Evolutionary conservation across 2,113 vertebrate genomes (phyloP), one percentile per base, ranked within the genome.

Genomic region (Neogobius melanostomus): DNA sequence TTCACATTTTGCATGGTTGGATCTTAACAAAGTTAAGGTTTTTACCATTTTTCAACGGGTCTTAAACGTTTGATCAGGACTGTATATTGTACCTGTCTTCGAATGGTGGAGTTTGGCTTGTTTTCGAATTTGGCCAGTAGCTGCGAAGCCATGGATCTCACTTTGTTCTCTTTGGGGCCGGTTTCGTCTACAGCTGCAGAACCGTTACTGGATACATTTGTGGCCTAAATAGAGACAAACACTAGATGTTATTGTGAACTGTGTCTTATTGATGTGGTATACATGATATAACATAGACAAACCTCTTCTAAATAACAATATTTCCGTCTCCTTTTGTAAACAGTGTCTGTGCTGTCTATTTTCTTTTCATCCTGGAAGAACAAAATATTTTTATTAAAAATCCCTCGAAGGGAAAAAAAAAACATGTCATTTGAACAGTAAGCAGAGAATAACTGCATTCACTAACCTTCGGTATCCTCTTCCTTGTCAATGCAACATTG

Each of bases 61-160:
- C 28, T 36, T 36, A 5, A 36, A 4, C 28, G 28, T 36, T 36
- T 36, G 28, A 36, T 36, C 4, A 36, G 28, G 28, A 36, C 28
- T 36, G 28, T 2, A 16, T 60, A 66, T 51, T 92, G 90, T 82
- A 98, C 98, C 95, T 95, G 95, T 71, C 91, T 95, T 71, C 85
- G 81, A 48, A 95, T 54, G 0, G 87, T 69, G 53, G 90, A 85
- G 72, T 70, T 95, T 28, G 92, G 83, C 16, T 91, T 74, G 61
- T 79, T 96, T 76, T 98, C 97, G 84, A 99, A 97, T 85, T 98
- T 99, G 69, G 98, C 97, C 80, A 93, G 87, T 36, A 99, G 85
- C 75, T 98, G 96, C 47, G 91, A 94, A 28, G 98, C 95, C 95
- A 99, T 98, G 43, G 94, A 97, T 76, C 95, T 96, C 67, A 99